Percentiles rank a stretch among this genome's conserved stretches.
Evolutionary conservation across 1,140 invertebrate genomes (phyloP).

Genomic region (Nephotettix cincticeps): DNA sequence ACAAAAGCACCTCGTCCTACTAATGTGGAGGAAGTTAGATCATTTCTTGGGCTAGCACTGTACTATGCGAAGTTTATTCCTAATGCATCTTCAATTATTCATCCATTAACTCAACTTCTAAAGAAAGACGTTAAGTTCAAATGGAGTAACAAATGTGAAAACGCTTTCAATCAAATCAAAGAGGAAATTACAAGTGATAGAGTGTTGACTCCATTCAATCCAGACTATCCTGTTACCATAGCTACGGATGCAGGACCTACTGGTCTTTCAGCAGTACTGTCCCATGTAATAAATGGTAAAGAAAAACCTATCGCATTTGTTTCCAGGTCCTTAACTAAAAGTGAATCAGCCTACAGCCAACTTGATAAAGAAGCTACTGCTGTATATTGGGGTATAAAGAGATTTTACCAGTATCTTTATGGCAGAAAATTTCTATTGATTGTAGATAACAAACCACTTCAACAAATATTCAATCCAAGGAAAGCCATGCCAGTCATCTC

Average conservation of each 20-base stretch:
- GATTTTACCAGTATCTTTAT: too few species aligned
- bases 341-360: not conserved
- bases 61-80: constrained; percentile 44
- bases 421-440: not conserved
- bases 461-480: not conserved
- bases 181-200: constrained; percentile 33
- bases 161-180: constrained; percentile 48
- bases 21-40: not conserved
- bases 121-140: not conserved
- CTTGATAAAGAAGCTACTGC: not conserved
- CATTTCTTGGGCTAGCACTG: constrained; percentile 44
- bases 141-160: not conserved
- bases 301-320: not conserved
- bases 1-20: not conserved
- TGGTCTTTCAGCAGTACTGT: too few species aligned
- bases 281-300: not conserved
- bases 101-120: constrained; percentile 33
- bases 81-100: constrained; percentile 19
- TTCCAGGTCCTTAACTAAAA: too few species aligned
- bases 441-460: not conserved
- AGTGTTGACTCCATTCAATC: not conserved
- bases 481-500: not conserved
- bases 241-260: too few species aligned
- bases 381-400: not conserved
- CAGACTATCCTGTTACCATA: too few species aligned